phyloP scores from a whole-genome alignment of 1,140 invertebrate species.

The Chlorops oryzae region DNA sequence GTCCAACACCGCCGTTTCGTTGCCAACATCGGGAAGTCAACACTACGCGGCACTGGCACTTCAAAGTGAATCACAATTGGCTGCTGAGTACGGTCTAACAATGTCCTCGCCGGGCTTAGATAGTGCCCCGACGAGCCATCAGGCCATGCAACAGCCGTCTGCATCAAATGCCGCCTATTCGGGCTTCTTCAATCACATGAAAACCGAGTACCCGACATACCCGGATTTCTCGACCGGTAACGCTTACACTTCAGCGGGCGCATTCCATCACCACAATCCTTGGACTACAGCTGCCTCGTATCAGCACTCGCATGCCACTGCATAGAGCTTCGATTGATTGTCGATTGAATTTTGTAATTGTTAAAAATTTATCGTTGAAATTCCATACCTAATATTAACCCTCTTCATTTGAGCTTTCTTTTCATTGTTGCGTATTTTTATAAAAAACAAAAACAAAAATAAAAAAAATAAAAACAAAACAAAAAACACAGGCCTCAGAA shows the following conservation, averaged over 20 bases:
- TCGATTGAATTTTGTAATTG: too few species aligned
- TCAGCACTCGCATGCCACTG: conserved; percentile 38
- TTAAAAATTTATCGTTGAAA: too few species aligned
- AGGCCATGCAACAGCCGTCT: background rate
- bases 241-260: conserved; percentile 20
- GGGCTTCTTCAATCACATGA: conserved; percentile 28
- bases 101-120: conserved; percentile 21
- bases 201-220: conserved; percentile 36
- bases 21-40: conserved; percentile 9
- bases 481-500: too few species aligned
- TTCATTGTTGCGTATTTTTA: too few species aligned
- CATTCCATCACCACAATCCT: conserved; percentile 29
- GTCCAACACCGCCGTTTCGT: background rate
- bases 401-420: too few species aligned
- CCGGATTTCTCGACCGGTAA: conserved; percentile 28
- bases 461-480: too few species aligned
- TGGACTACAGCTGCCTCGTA: conserved; percentile 31
- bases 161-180: conserved; percentile 16
- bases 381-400: too few species aligned
- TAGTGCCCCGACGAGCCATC: conserved; percentile 1
- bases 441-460: too few species aligned
- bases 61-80: conserved; percentile 40
- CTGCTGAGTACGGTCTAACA: conserved; percentile 37
- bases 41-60: conserved; percentile 37
- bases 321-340: too few species aligned